Evolutionary conservation across 2,888 invertebrate genomes (phyloP).

Genomic region (Fragum sueziense): DNA sequence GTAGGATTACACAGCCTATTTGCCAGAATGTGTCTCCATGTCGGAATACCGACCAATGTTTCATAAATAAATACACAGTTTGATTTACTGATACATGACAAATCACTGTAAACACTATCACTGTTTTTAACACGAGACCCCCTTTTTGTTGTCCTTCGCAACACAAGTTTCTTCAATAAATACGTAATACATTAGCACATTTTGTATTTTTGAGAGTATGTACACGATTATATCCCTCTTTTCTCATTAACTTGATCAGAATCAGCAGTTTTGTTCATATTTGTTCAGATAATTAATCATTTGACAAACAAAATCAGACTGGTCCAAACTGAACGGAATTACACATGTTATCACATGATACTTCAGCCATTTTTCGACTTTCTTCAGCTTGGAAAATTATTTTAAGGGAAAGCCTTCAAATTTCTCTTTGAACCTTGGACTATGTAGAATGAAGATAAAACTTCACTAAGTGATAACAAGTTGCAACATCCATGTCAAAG

Average conservation of each 20-base stretch:
- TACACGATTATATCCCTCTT: not conserved
- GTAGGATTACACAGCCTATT: not conserved
- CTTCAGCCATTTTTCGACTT: too few relatives aligned
- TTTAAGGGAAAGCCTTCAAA: too few relatives aligned
- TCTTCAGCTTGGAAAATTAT: too few relatives aligned
- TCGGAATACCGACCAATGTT: conserved; percentile 10
- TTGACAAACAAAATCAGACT: too few relatives aligned
- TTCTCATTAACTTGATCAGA: not conserved
- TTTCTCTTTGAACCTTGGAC: too few relatives aligned
- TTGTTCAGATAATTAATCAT: not conserved
- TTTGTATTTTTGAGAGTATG: conserved; percentile 2
- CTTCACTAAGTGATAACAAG: too few relatives aligned
- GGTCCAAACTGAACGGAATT: too few relatives aligned
- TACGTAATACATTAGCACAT: conserved; percentile 10
- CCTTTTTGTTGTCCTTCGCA: not conserved
- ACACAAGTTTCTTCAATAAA: not conserved
- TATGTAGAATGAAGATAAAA: too few relatives aligned
- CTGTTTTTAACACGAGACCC: not conserved
- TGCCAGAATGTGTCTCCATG: conserved; percentile 1
- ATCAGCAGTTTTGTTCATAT: conserved; percentile 2
- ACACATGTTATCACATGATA: too few relatives aligned
- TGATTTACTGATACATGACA: not conserved
- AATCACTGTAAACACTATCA: conserved; percentile 4
- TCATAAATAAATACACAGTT: conserved; percentile 11
- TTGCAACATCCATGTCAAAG: too few relatives aligned